Conservation (phyloP, 2,888 invertebrate genomes). For the Erebia epiphron region DNA sequence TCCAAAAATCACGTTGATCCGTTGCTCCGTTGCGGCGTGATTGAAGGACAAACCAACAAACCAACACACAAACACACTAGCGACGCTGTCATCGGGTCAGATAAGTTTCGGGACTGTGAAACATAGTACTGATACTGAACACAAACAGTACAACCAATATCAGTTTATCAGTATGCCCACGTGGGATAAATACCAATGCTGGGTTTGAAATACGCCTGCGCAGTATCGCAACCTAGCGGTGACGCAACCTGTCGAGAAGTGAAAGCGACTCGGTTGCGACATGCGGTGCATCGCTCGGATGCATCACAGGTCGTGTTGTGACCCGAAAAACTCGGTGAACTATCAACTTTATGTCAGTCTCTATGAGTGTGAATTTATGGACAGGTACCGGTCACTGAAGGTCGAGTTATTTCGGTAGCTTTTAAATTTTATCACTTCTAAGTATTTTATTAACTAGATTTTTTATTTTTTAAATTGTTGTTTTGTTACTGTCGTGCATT, state of each 20-base stretch:
- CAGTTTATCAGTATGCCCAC: slow-evolving; percentile 29
- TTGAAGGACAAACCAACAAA: no score
- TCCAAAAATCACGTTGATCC: no score
- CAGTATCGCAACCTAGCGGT: slow-evolving; percentile 47
- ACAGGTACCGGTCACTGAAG: slow-evolving; percentile 1
- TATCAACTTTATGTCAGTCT: slow-evolving; percentile 34
- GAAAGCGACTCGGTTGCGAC: slow-evolving; percentile 76
- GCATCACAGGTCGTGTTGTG: slow-evolving; percentile 61
- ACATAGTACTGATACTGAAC: no score
- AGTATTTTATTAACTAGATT: no score
- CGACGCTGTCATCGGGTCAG: no score
- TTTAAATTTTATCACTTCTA: neutral
- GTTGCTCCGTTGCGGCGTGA: no score
- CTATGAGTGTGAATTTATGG: slow-evolving; percentile 23
- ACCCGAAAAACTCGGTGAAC: slow-evolving; percentile 43
- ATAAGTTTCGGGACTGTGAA: no score
- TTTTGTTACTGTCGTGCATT: no score
- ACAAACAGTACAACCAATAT: slow-evolving; percentile 1
- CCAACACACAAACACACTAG: no score
- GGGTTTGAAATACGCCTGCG: slow-evolving; percentile 42
- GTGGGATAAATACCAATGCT: slow-evolving; percentile 39
- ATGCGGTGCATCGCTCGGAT: slow-evolving; percentile 70
- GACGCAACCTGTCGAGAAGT: slow-evolving; percentile 65
- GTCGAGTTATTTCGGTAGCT: slow-evolving; percentile 2
- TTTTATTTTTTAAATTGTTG: no score